These are phyloP conservation scores for Pseudococcus viburni DNA, from an alignment of 2,888 invertebrate genomes.

Conservation along the genomic window DNA sequence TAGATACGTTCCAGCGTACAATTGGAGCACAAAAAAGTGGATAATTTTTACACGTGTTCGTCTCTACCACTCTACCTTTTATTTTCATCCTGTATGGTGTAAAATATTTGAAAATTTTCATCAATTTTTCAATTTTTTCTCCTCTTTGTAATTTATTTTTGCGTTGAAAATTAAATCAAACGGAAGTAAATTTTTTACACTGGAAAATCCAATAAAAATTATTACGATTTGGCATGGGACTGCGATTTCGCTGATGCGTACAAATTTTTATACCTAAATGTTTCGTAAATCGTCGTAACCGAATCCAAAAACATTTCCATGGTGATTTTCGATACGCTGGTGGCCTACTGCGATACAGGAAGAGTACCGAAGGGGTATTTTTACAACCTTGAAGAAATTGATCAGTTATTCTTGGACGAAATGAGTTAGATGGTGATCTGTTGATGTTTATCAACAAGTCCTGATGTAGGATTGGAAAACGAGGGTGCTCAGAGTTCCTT, in stretches of 20 bases:
- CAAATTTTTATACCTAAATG: not conserved
- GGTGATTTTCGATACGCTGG: not conserved
- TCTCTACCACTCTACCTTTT: no score
- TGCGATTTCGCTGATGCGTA: not conserved
- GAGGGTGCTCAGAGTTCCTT: no score
- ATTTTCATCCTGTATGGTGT: no score
- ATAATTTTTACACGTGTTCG: not conserved
- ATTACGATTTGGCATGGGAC: not conserved
- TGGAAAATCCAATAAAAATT: no score
- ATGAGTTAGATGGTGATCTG: not conserved
- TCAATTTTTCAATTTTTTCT: no score
- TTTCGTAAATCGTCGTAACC: not conserved
- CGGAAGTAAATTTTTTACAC: no score
- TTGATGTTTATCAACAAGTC: not conserved
- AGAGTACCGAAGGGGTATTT: not conserved
- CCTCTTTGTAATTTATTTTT: no score
- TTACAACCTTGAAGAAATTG: not conserved
- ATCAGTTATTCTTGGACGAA: not conserved
- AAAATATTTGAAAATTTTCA: no score
- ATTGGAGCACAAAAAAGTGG: not conserved
- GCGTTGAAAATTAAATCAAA: no score
- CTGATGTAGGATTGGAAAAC: not conserved
- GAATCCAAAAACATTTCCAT: conserved; percentile 1
- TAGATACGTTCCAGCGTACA: not conserved
- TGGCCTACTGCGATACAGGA: not conserved